Base-by-base conservation (phyloP, 1,140 invertebrate species). In the Atta texana region DNA sequence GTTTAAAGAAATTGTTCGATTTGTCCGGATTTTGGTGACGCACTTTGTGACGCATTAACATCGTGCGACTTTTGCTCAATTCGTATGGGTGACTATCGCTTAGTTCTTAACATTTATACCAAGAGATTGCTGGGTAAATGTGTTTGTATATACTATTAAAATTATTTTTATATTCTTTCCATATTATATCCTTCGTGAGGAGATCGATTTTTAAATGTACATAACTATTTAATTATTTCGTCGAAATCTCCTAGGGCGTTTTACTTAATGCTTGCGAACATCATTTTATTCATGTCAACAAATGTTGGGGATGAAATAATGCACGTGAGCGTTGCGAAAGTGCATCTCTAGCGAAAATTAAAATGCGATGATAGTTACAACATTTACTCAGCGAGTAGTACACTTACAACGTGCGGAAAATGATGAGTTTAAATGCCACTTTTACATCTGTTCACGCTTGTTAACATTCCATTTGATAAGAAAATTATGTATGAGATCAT, bases 131-230 rank as follows among this genome's bases (percentile, higher is more conserved):
- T 82, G 10, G 10, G 10, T 31, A 81, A 81, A 82, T 74, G 10
- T 18, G 39, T 86, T 86, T 82, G 55, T 87, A 87, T 3, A 84
- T 66, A 84, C 44, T 87, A 16, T 68, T 82, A 44, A 84, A 75
- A 64, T 87, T 87, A 87, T 87, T 87, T 87, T 87, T 87, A 55
- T 87, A 87, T 87, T 85, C 55, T 84, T 84, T 74, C 21, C 21
- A 61, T 44, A 61, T 59, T 68, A 44, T 10, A 59, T 1, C 16
- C 4, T 59, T 44, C 10, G 24, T 34, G 14, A 72, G 44, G 39
- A 78, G 39, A 66, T 0, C 39, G 44, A 49, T n/a, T 51, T 75
- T 81, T 59, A 31, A 71, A 0, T 81, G 31, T 81, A 71, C n/a
- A 81, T 80, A 69, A 49, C 39, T 66, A 39, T 39, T 39, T 39